Evolutionary conservation across 2,797 vertebrate genomes (phyloP), one percentile per base, ranked within the genome.

Genomic region (Phalloptychus januarius): DNA sequence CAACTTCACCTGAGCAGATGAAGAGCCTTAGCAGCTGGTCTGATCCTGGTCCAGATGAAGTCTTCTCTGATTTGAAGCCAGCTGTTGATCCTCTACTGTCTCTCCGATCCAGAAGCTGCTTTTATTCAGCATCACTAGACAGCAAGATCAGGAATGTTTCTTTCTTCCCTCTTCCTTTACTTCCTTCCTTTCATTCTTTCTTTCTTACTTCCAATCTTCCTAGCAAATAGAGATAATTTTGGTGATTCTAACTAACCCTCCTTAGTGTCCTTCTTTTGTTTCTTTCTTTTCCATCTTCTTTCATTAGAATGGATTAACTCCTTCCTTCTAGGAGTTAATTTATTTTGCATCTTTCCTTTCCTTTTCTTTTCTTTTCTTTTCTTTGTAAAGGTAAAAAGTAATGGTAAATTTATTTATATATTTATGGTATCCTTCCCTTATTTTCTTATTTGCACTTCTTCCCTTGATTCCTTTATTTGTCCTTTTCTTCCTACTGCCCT

Each of bases 101-200:
- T 18, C 25, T 44, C 79, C 81, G 78, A 71, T 76, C 63, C 85
- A 73, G 42, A 70, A 72, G 70, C 72, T 67, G 72, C 74, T 85
- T 77, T 87, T 42, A n/a, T n/a, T 42, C 38, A 42, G 23, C 75
- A 28, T 42, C 36, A 31, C 65, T 44, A 70, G 42, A 46, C 50
- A 74, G 72, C 52, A 38, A 20, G 4, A 31, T 69, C 23, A 25
- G 38, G 65, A 13, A 69, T 25, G 65, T 42, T 58, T 13, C 4
- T 58, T 58, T 4, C 7, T 13, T 31, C 56, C 36, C 23, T 65
- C 33, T 36, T 36, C n/a, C 28, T 63, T 63, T n/a, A n/a, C n/a
- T n/a, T n/a, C n/a, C n/a, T n/a, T n/a, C n/a, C 58, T 16, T 36
- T 23, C 18, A 18, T 38, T 36, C 33, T 18, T 38, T 16, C 58